Percentiles rank a stretch among this genome's conserved stretches.
phyloP scores from a whole-genome alignment of 2,888 invertebrate genomes.

The Lasiommata megera region DNA sequence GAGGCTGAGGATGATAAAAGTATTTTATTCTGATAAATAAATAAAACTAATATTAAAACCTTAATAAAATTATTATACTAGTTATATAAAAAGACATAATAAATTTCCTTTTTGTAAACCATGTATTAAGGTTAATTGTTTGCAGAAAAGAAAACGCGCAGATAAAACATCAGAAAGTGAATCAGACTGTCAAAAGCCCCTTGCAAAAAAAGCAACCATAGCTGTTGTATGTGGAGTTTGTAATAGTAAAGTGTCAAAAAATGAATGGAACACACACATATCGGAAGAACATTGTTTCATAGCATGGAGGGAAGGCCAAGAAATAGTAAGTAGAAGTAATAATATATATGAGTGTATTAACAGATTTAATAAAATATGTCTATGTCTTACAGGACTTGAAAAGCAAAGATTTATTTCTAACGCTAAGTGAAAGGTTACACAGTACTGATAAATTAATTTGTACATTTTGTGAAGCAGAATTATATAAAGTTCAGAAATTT shows the following conservation, averaged over 20 bases:
- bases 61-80: no score
- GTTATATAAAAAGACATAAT: no score
- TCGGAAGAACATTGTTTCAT: conserved; percentile 44
- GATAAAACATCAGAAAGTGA: conserved; percentile 8
- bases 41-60: no score
- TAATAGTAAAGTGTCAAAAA: conserved; percentile 35
- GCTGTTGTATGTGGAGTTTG: conserved; percentile 42
- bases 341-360: neutral
- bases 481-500: conserved; percentile 39
- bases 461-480: conserved; percentile 42
- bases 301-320: conserved; percentile 44
- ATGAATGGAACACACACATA: conserved; percentile 49
- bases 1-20: no score
- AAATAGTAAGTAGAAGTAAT: conserved; percentile 44
- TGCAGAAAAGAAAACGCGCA: conserved; percentile 22
- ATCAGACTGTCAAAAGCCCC: conserved; percentile 8
- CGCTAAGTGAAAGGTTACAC: conserved; percentile 40
- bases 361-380: neutral
- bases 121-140: neutral
- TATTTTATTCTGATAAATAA: no score
- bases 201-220: neutral
- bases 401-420: conserved; percentile 38
- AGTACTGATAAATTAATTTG: conserved; percentile 40
- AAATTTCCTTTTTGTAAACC: no score
- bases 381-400: conserved; percentile 43